Percentiles rank a stretch among this genome's conserved stretches.
Conservation (phyloP, 2,113 vertebrate species). For the Dicentrarchus labrax region DNA sequence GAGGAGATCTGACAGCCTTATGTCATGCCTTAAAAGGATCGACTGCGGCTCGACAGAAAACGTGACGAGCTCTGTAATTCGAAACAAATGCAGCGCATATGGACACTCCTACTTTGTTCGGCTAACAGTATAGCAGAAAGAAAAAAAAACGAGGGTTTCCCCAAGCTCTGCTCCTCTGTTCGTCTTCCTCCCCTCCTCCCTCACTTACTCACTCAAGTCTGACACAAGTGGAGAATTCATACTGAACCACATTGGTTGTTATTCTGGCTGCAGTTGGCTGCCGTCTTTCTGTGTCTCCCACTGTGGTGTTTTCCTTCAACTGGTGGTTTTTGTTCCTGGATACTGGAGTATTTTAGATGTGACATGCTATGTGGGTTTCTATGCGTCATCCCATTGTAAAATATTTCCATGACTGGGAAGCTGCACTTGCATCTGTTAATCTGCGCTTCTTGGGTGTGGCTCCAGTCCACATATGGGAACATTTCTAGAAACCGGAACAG, state of each 20-base stretch:
- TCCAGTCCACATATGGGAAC: slow-evolving; percentile 11
- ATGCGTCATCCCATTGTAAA: slow-evolving; percentile 8
- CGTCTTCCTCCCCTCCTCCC: not conserved
- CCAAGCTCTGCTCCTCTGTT: slow-evolving; percentile 40
- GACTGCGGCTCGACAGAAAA: slow-evolving; percentile 44
- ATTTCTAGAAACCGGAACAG: slow-evolving; percentile 29
- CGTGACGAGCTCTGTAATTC: slow-evolving; percentile 57
- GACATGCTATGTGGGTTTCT: slow-evolving; percentile 4
- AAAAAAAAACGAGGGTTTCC: slow-evolving; percentile 54
- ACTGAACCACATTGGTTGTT: slow-evolving; percentile 40
- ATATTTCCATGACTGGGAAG: slow-evolving; percentile 37
- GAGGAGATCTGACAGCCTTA: slow-evolving; percentile 33
- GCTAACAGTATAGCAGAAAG: not conserved
- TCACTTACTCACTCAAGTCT: not conserved
- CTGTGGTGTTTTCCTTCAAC: slow-evolving; percentile 34
- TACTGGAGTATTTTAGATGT: slow-evolving; percentile 1
- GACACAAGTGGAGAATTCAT: slow-evolving; percentile 50
- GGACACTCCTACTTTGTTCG: slow-evolving; percentile 37
- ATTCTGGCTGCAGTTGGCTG: slow-evolving; percentile 32
- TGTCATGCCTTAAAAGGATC: slow-evolving; percentile 51
- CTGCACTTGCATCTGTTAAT: slow-evolving; percentile 32
- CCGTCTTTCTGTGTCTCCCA: slow-evolving; percentile 22
- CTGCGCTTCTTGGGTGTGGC: slow-evolving; percentile 46
- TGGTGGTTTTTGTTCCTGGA: slow-evolving; percentile 2
- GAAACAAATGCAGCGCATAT: slow-evolving; percentile 58